phyloP scores from a whole-genome alignment of 2,888 invertebrate genomes.

The Ophion obscuratus region DNA sequence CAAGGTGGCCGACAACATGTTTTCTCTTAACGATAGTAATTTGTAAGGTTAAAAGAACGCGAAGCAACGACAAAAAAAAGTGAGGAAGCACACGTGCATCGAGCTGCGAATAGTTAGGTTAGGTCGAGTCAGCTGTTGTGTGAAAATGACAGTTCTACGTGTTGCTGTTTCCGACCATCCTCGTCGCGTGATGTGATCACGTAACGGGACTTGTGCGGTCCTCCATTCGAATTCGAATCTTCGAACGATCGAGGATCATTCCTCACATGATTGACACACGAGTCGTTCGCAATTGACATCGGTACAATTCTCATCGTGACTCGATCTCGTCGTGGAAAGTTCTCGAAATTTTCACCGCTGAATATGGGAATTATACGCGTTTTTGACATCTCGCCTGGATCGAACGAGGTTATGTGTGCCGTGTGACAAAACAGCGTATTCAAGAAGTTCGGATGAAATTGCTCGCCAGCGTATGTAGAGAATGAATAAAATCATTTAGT shows the following conservation, averaged over 20 bases:
- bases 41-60: background rate
- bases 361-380: background rate
- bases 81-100: conserved; percentile 17
- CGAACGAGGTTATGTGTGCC: conserved; percentile 24
- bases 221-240: background rate
- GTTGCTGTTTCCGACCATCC: conserved; percentile 1
- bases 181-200: background rate
- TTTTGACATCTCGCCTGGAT: background rate
- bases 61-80: background rate
- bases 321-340: background rate
- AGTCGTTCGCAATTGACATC: background rate
- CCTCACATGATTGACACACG: background rate
- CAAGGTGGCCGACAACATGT: conserved; percentile 65
- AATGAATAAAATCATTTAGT: background rate
- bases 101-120: conserved; percentile 45
- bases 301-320: background rate
- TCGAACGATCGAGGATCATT: background rate
- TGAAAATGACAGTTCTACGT: conserved; percentile 29
- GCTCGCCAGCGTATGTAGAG: conserved; percentile 4
- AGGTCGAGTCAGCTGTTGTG: conserved; percentile 47
- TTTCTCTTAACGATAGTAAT: background rate
- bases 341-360: background rate
- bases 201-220: background rate
- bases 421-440: conserved; percentile 12
- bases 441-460: conserved; percentile 17